Evolutionary conservation across 2,888 invertebrate species (phyloP), one percentile per base, ranked within the genome.

Genomic region (Pandemis heparana): DNA sequence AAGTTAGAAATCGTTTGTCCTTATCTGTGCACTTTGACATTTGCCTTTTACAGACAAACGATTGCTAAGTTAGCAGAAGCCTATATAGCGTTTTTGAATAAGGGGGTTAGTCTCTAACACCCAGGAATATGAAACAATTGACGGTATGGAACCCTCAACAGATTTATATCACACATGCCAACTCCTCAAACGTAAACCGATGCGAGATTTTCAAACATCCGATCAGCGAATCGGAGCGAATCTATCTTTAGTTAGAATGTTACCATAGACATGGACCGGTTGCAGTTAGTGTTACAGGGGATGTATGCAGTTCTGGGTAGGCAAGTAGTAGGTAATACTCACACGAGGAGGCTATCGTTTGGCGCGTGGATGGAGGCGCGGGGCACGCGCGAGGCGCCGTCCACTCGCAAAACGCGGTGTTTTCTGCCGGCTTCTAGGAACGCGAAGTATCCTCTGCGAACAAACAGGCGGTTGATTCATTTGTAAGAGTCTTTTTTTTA

Each of bases 341-440:
- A 94, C 94, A 94, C 97, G 87, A 97, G 96, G 63, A 97, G 91
- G 87, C 95, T 96, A 82, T 97, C 97, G 87, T 97, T 97, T 74
- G 96, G 97, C 61, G 96, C 95, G 81, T 96, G 96, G 77, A 96
- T 95, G 70, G 90, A 96, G 86, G 94, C 96, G 88, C 89, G 96
- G 84, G 90, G 96, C 84, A 91, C 91, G 87, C 92, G 92, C 76
- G 86, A 92, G 77, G 86, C 89, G 41, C 96, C 96, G 82, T 96
- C 96, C 8, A 92, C 95, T 67, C 96, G 89, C 75, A 95, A 95
- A 61, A 95, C 95, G 77, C 97, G 94, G 82, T 97, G 97, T 77
- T 95, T 95, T 72, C 96, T 95, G 7, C 97, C 97, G 41, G 97
- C 97, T 88, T 97, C 97, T 82, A 97, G 95, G 91, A 98, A 98